These are phyloP conservation scores for Chrysina gloriosa DNA, from an alignment of 2,888 invertebrate genomes.

Conservation along the genomic window DNA sequence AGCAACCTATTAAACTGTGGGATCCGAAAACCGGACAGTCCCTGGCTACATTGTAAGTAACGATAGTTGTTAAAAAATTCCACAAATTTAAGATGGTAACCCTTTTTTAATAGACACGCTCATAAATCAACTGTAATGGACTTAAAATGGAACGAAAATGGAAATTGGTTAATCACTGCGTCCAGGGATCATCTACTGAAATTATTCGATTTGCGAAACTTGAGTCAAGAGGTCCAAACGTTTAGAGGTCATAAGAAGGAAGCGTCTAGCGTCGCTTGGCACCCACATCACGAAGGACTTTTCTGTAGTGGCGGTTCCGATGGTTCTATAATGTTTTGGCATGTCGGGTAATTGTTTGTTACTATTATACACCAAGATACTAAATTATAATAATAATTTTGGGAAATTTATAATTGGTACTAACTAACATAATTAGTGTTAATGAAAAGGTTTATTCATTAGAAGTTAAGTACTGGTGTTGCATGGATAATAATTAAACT, in stretches of 20 bases:
- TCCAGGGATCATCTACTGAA: conserved; percentile 97
- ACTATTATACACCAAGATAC: conserved; percentile 4
- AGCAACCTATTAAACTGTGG: conserved; percentile 99
- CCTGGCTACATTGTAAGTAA: conserved; percentile 87
- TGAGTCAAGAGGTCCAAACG: conserved; percentile 94
- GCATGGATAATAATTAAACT: too few relatives aligned
- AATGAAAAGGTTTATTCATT: too few relatives aligned
- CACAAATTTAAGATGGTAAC: neutral
- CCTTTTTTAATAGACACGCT: conserved; percentile 80
- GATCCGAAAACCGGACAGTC: conserved; percentile 97
- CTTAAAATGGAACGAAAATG: conserved; percentile 98
- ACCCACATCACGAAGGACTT: conserved; percentile 96
- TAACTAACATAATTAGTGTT: too few relatives aligned
- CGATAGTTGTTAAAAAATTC: conserved; percentile 15
- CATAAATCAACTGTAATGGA: conserved; percentile 99
- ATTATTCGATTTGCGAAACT: conserved; percentile 95
- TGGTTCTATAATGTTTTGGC: conserved; percentile 98
- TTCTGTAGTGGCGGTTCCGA: conserved; percentile 99
- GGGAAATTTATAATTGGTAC: too few relatives aligned
- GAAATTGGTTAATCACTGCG: conserved; percentile 99
- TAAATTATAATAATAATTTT: too few relatives aligned
- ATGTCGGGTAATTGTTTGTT: conserved; percentile 81
- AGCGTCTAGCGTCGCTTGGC: conserved; percentile 97
- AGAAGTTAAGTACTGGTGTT: too few relatives aligned
- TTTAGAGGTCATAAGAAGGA: conserved; percentile 99